Base-by-base conservation (phyloP, 1,140 invertebrate genomes). In the Rhagoletis zephyria region DNA sequence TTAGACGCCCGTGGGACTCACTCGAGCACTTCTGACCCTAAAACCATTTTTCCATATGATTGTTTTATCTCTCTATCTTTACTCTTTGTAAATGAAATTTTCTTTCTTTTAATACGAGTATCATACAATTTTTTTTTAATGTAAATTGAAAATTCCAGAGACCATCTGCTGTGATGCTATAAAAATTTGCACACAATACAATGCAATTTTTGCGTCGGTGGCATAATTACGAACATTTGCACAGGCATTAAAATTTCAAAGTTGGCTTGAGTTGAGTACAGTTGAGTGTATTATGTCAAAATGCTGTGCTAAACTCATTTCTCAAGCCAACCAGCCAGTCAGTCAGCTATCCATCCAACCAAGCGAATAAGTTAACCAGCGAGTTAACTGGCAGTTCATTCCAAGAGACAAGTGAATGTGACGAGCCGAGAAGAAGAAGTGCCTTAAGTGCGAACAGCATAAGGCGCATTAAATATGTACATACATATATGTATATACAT, bases 131-230 rank as follows among this genome's bases (percentile, higher is more conserved):
- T 30, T 30, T 30, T 30, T 30, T 30, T 30, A 30, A 30, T 30
- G 30, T 30, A 30, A 30, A 30, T 30, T 30, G 30, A 30, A 30
- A 30, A 30, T 30, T 30, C 30, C 30, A 30, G 30, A 30, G 30
- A 30, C 45, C 74, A 81, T 19, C 74, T 59, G 74, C 14, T 56
- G n/a, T 59, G 48, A 56, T 81, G 48, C 74, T 19, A 81, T 30
- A 56, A 81, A 30, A 81, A 81, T 81, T 81, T 81, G n/a, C 74
- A 56, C n/a, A 81, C 74, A 81, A 81, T 81, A 42, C 67, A 4
- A 74, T 16, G 45, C 40, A 16, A 4, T 12, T 63, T 14, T 4
- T 14, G 16, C n/a, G 64, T 40, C 19, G 6, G 64, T 30, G 30
- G 64, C n/a, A 9, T 67, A 81, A 30, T 59, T 59, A 81, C 30